Evolutionary conservation across 2,888 invertebrate genomes (phyloP).

Genomic region (Plagodis dolabraria): DNA sequence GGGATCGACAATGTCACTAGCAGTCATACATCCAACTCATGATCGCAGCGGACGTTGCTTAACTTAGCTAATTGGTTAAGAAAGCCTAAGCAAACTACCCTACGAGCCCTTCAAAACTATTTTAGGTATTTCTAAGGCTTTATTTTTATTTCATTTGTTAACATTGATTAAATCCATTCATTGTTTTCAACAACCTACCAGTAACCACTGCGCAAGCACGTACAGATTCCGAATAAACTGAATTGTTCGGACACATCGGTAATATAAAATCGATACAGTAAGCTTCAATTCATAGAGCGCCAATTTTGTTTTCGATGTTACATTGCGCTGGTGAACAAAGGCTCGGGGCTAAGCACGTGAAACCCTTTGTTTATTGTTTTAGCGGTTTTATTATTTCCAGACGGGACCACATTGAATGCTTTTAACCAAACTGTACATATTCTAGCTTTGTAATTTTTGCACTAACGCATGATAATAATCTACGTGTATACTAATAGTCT

Average conservation of each 20-base stretch:
- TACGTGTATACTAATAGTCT: no score
- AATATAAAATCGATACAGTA: constrained; percentile 68
- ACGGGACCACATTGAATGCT: neutral
- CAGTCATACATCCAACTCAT: no score
- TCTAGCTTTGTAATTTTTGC: no score
- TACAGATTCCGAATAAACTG: constrained; percentile 7
- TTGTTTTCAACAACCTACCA: neutral
- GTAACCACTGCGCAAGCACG: neutral
- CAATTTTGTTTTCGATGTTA: constrained; percentile 38
- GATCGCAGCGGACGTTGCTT: no score
- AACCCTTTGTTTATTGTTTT: constrained; percentile 15
- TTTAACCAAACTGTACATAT: no score
- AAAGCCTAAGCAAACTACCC: no score
- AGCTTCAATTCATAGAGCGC: constrained; percentile 60
- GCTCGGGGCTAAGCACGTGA: constrained; percentile 1
- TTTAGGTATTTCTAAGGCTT: neutral
- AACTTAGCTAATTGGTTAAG: no score
- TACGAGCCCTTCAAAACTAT: no score
- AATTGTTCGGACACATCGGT: constrained; percentile 28
- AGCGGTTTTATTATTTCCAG: neutral
- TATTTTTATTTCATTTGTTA: neutral
- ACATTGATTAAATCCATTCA: neutral
- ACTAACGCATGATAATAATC: no score
- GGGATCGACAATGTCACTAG: no score
- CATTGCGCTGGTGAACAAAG: constrained; percentile 19